Base-by-base conservation (phyloP, 2,888 invertebrate species). In the Steinernema scapterisci region DNA sequence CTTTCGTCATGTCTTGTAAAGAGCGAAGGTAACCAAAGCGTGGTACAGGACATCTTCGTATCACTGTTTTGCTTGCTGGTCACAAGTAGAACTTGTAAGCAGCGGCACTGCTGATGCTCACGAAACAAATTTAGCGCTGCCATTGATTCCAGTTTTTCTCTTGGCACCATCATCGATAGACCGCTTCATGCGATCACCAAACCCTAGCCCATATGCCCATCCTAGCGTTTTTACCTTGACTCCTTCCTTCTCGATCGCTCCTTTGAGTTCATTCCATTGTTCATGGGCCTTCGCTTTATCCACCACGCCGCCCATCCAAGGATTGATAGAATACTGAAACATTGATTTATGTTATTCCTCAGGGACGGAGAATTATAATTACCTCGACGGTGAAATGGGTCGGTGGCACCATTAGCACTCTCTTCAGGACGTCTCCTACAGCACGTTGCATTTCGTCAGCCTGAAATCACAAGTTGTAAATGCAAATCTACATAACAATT, bases 271-370 rank as follows among this genome's bases (percentile, higher is more conserved):
- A 45, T 79, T 78, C 87, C 87, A 87, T 76, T 87, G 87, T 27
- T 76, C 45, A 63, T 78, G 77, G 7, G 86, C 85, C 72, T 81
- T 82, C 19, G 76, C 73, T 70, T 81, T 77, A 75, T 87, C 84
- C 19, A 87, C 87, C 13, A 78, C 79, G n/a, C 86, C 86, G 27
- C 86, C 86, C 87, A 87, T 87, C 87, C 87, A 87, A 19, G 86
- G 86, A 74, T 87, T 87, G 74, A 87, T 87, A 3, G 80, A 27
- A 72, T 86, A 86, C 81, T 81, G 23, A 70, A 80, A 72, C 27
- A 48, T 25, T 51, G 23, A 70, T 6, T 11, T 44, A 16, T 23
- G 5, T 70, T 70, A 71, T n/a, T 19, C 25, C 6, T 16, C 31
- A 71, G n/a, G n/a, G n/a, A n/a, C n/a, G n/a, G n/a, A n/a, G n/a